Conservation (phyloP, 2,888 invertebrate genomes). For the Timandra comae region DNA sequence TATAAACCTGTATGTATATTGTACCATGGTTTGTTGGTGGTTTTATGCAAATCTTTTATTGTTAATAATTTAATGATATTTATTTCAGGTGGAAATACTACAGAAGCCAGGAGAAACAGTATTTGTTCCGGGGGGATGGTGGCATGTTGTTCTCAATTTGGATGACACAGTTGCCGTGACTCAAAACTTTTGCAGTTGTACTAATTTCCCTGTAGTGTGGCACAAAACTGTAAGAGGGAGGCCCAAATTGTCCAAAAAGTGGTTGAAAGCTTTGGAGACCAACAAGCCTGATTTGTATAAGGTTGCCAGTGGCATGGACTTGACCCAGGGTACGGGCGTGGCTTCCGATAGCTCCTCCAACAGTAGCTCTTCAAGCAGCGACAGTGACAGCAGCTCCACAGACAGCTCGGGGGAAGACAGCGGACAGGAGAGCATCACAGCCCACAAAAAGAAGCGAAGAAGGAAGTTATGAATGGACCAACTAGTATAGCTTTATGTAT, state of each 20-base stretch:
- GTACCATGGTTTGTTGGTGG: no score
- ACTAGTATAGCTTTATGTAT: constrained; percentile 31
- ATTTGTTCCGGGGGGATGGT: constrained; percentile 99
- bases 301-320: constrained; percentile 89
- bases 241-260: constrained; percentile 96
- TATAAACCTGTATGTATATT: constrained; percentile 88
- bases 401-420: constrained; percentile 83
- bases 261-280: constrained; percentile 83
- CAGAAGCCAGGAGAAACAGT: constrained; percentile 98
- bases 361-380: constrained; percentile 86
- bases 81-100: constrained; percentile 88
- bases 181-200: constrained; percentile 97
- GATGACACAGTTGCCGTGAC: constrained; percentile 98
- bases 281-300: constrained; percentile 87
- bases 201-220: constrained; percentile 98
- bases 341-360: constrained; percentile 97
- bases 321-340: constrained; percentile 90
- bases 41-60: no score
- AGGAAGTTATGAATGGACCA: constrained; percentile 65
- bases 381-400: constrained; percentile 74
- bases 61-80: constrained; percentile 7
- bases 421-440: constrained; percentile 92
- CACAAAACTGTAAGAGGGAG: constrained; percentile 97
- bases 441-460: constrained; percentile 88
- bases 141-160: constrained; percentile 99